Conservation (phyloP, 2,113 vertebrate species). For the Sterrhoptilus dennistouni region DNA sequence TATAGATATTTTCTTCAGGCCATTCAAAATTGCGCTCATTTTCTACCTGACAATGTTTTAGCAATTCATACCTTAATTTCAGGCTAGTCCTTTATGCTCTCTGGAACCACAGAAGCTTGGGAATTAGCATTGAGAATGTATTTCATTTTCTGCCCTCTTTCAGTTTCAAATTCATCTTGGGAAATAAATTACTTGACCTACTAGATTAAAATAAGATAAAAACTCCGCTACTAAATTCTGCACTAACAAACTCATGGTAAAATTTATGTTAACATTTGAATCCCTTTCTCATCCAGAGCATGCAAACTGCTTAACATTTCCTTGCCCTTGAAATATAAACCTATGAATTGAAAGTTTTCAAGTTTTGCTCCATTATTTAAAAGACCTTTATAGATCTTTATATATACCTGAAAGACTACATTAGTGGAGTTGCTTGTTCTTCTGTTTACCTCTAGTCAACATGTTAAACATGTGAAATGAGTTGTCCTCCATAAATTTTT, state of each 20-base stretch:
- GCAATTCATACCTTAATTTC: conserved; percentile 21
- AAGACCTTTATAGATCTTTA: neutral
- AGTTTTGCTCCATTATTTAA: neutral
- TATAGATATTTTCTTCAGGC: neutral
- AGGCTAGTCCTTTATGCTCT: neutral
- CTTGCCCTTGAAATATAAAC: neutral
- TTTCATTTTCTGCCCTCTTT: neutral
- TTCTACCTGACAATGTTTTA: neutral
- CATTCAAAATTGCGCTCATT: neutral
- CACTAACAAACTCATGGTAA: neutral
- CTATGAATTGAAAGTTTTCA: neutral
- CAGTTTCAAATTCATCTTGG: neutral
- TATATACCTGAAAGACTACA: neutral
- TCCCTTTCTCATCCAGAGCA: neutral
- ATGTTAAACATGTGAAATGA: neutral
- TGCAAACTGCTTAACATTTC: neutral
- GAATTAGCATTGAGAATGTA: neutral
- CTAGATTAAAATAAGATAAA: conserved; percentile 10
- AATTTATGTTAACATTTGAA: neutral
- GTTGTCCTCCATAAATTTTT: neutral
- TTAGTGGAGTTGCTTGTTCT: neutral
- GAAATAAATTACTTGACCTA: conserved; percentile 6
- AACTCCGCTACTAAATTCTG: neutral
- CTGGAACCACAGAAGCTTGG: neutral
- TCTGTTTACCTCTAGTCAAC: neutral